These are phyloP conservation scores for Atherinosoma microstoma DNA, from an alignment of 2,797 vertebrate genomes.

Conservation along the genomic window DNA sequence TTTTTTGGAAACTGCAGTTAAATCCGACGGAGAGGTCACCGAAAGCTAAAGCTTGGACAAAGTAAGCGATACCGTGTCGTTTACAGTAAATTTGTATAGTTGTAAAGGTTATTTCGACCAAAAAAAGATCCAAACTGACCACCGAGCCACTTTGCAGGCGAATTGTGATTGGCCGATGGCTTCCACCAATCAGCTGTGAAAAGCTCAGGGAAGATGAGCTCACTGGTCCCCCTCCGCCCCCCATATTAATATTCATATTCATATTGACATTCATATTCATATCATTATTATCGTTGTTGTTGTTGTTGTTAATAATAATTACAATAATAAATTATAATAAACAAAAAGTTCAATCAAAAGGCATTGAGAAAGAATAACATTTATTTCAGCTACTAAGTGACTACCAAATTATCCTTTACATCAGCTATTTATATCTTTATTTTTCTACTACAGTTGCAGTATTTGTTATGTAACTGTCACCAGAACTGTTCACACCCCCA, in stretches of 20 bases:
- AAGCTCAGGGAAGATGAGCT: constrained; percentile 68
- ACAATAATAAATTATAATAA: background rate
- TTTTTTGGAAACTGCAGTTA: constrained; percentile 1
- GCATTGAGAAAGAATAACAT: background rate
- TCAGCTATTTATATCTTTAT: background rate
- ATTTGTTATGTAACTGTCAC: constrained; percentile 65
- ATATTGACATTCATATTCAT: too few species aligned
- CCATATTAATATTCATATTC: constrained; percentile 16
- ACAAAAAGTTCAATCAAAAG: background rate
- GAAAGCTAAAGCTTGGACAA: background rate
- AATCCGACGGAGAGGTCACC: background rate
- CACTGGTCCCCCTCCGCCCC: constrained; percentile 45
- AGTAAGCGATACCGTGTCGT: background rate
- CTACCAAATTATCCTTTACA: constrained; percentile 16
- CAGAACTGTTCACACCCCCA: constrained; percentile 26
- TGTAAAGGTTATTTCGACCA: constrained; percentile 52
- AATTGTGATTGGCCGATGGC: constrained; percentile 84
- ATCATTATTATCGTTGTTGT: too few species aligned
- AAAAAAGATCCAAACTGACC: constrained; percentile 82
- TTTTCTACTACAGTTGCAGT: constrained; percentile 27
- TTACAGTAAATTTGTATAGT: constrained; percentile 43
- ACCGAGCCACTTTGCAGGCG: constrained; percentile 88
- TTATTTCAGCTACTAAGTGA: constrained; percentile 20
- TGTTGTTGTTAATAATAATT: background rate
- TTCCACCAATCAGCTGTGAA: constrained; percentile 84